These are phyloP conservation scores for Tenrec ecaudatus DNA, from an alignment of 2,113 vertebrate genomes.

Conservation along the genomic window DNA sequence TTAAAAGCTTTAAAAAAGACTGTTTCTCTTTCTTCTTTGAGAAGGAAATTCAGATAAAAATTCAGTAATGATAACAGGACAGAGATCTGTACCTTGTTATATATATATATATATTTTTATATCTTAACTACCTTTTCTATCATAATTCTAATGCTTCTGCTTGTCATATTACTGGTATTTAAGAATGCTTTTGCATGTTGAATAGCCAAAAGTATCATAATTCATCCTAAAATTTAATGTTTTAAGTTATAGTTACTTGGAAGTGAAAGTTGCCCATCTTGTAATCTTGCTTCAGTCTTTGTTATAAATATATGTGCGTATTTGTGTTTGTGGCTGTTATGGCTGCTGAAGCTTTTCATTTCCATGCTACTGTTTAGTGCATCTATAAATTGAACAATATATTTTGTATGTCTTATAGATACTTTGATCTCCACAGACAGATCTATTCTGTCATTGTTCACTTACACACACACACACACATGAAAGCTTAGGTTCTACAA, in stretches of 20 bases:
- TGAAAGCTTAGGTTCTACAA: conserved; percentile 59
- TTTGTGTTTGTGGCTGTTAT: conserved; percentile 50
- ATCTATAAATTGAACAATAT: conserved; percentile 78
- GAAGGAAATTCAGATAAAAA: conserved; percentile 71
- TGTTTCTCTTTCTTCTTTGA: conserved; percentile 53
- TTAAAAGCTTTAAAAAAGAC: conserved; percentile 53
- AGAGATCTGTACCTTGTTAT: conserved; percentile 76
- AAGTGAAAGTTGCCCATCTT: conserved; percentile 72
- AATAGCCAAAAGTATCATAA: conserved; percentile 78
- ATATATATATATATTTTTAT: conserved; percentile 62
- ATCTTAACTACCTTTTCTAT: conserved; percentile 71
- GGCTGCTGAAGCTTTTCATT: conserved; percentile 72
- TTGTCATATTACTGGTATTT: conserved; percentile 80
- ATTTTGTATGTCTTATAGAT: conserved; percentile 77
- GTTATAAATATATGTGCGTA: conserved; percentile 71
- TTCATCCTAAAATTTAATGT: conserved; percentile 58
- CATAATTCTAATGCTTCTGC: conserved; percentile 85
- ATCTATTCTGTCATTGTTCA: conserved; percentile 34
- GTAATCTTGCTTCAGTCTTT: conserved; percentile 80
- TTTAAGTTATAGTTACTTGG: conserved; percentile 79
- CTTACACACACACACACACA: neutral
- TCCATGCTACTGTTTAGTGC: conserved; percentile 72
- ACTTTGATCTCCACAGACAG: conserved; percentile 74
- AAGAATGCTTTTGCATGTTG: conserved; percentile 87
- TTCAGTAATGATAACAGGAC: conserved; percentile 82